Evolutionary conservation across 1,140 invertebrate genomes (phyloP).

Genomic region (Papilio polytes): DNA sequence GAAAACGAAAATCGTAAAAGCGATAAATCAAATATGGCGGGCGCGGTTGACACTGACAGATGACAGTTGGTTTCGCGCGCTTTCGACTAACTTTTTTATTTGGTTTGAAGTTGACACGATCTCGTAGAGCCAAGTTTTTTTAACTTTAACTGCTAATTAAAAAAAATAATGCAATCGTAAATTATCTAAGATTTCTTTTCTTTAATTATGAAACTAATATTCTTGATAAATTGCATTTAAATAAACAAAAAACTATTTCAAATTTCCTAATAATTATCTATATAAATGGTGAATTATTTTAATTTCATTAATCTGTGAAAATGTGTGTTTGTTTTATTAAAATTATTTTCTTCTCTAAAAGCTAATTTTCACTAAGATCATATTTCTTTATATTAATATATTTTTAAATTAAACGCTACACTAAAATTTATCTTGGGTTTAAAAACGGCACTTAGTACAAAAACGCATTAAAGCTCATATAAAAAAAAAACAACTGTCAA

Average conservation of each 20-base stretch:
- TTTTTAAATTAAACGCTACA: conserved; percentile 35
- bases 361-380: not conserved
- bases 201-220: conserved; percentile 15
- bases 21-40: not conserved
- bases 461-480: conserved; percentile 47
- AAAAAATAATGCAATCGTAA: not conserved
- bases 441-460: conserved; percentile 48
- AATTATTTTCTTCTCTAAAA: not conserved
- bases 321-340: not conserved
- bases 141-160: too few relatives aligned
- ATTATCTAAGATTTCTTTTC: not conserved
- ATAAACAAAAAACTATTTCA: not conserved
- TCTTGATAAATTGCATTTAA: not conserved
- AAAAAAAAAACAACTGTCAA: not conserved
- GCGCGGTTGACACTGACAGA: not conserved
- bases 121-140: not conserved
- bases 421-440: conserved; percentile 49
- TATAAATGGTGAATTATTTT: not conserved
- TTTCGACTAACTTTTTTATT: conserved; percentile 8
- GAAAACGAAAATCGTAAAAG: not conserved
- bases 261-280: conserved; percentile 9
- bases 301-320: not conserved
- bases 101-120: not conserved
- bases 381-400: conserved; percentile 22
- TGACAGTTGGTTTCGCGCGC: not conserved